Conservation (phyloP, 1,140 invertebrate species). For the Triops longicaudatus region DNA sequence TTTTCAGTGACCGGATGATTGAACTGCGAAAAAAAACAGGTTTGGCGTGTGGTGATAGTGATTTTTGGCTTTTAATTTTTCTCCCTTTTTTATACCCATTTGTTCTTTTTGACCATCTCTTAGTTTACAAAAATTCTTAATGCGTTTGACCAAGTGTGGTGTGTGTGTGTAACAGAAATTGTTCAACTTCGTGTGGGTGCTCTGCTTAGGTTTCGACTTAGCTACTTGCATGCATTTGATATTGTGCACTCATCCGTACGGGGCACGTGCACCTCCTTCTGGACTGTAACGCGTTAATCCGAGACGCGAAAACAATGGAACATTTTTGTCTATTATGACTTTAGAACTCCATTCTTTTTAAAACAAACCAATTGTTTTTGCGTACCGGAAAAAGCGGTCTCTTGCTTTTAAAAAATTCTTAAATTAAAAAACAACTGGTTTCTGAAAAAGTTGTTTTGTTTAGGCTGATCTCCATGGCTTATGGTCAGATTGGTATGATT, state of each 20-base stretch:
- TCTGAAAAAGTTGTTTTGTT: not conserved
- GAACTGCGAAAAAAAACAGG: not conserved
- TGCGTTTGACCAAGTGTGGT: not conserved
- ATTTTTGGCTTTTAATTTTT: not conserved
- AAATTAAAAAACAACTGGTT: not conserved
- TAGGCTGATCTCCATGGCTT: slow-evolving; percentile 92
- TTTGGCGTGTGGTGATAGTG: not conserved
- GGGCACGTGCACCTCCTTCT: not conserved
- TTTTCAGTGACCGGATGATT: not conserved
- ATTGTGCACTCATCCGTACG: not conserved
- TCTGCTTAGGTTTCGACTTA: not conserved
- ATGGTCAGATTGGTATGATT: slow-evolving; percentile 99
- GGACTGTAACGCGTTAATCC: not conserved
- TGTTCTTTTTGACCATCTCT: not conserved
- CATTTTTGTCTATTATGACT: not conserved
- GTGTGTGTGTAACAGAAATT: not conserved
- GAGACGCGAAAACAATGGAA: not conserved
- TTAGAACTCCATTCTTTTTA: too few relatives aligned
- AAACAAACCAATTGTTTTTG: not conserved
- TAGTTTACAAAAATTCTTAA: not conserved
- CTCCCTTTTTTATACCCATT: not conserved
- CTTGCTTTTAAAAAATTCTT: not conserved
- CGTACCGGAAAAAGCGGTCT: not conserved
- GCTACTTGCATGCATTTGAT: not conserved
- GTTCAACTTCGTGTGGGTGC: not conserved